A percentile compares a stretch with the other conserved stretches of the same genome.
Evolutionary conservation across 1,140 invertebrate genomes (phyloP).

Genomic region (Sarcophaga peregrina): DNA sequence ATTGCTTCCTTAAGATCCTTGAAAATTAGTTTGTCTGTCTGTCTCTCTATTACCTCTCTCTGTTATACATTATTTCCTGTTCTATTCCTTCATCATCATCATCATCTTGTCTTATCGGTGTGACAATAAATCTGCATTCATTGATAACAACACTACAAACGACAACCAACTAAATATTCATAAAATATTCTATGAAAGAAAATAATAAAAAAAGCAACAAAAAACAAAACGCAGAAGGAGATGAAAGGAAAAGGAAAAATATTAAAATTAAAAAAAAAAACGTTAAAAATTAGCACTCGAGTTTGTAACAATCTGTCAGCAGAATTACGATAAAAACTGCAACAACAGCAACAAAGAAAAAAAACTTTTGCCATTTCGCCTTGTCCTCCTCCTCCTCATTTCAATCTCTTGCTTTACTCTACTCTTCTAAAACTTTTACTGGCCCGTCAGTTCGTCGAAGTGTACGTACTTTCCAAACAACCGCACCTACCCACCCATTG

Average conservation of each 20-base stretch:
- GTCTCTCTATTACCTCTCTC: neutral
- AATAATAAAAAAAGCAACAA: neutral
- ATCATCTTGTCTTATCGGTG: neutral
- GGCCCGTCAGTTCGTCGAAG: too few relatives aligned
- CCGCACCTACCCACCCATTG: neutral
- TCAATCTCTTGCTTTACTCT: too few relatives aligned
- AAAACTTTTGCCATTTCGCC: conserved; percentile 13
- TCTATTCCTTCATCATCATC: neutral
- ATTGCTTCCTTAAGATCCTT: conserved; percentile 16
- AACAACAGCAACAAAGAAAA: too few relatives aligned
- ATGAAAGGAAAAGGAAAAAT: conserved; percentile 4
- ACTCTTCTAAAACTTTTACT: too few relatives aligned
- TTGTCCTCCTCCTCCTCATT: neutral
- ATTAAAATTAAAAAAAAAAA: conserved; percentile 16
- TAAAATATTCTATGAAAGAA: neutral
- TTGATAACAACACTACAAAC: neutral
- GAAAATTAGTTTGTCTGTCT: conserved; percentile 1
- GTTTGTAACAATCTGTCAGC: conserved; percentile 33
- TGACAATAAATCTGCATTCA: conserved; percentile 26
- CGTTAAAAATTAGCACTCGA: neutral
- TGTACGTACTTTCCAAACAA: too few relatives aligned
- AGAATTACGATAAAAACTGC: conserved; percentile 14
- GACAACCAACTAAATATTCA: conserved; percentile 8
- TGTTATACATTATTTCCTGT: neutral
- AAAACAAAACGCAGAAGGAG: too few relatives aligned